A percentile compares a stretch with the other conserved stretches of the same genome.
Evolutionary conservation across 2,113 vertebrate species (phyloP).

Genomic region (Orthonyx spaldingii): DNA sequence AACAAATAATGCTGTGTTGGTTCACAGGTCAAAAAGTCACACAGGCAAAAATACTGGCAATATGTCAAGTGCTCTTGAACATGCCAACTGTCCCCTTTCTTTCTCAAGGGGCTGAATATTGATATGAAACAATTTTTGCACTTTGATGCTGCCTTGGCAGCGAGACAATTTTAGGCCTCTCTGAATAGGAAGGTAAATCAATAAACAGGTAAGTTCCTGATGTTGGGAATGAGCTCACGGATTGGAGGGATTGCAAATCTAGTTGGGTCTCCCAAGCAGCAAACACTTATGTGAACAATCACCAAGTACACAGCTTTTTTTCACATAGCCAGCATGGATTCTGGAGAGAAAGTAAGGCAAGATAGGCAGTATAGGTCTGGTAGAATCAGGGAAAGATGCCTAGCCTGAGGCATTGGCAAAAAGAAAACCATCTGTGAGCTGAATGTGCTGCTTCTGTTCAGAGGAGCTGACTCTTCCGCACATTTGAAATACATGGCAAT

Average conservation of each 20-base stretch:
- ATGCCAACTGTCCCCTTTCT: not conserved
- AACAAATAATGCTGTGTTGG: not conserved
- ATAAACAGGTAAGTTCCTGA: not conserved
- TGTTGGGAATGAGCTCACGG: not conserved
- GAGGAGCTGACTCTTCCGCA: not conserved
- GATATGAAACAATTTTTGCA: not conserved
- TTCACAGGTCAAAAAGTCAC: slow-evolving; percentile 1
- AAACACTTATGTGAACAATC: slow-evolving; percentile 8
- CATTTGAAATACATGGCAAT: not conserved
- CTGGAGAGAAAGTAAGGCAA: slow-evolving; percentile 15
- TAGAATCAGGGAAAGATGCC: slow-evolving; percentile 7
- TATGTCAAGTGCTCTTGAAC: not conserved
- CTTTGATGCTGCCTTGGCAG: not conserved
- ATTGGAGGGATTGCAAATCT: not conserved
- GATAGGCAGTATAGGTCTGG: slow-evolving; percentile 26
- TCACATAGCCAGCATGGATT: not conserved
- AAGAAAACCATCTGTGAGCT: slow-evolving; percentile 12
- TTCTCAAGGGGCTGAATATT: not conserved
- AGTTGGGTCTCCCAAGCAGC: not conserved
- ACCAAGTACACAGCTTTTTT: not conserved
- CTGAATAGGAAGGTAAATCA: not conserved
- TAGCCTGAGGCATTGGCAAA: slow-evolving; percentile 35
- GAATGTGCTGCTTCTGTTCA: not conserved
- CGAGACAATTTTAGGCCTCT: not conserved
- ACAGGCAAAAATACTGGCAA: slow-evolving; percentile 19